Conservation (phyloP, 1,140 invertebrate genomes). For the Drosophila tristis region DNA sequence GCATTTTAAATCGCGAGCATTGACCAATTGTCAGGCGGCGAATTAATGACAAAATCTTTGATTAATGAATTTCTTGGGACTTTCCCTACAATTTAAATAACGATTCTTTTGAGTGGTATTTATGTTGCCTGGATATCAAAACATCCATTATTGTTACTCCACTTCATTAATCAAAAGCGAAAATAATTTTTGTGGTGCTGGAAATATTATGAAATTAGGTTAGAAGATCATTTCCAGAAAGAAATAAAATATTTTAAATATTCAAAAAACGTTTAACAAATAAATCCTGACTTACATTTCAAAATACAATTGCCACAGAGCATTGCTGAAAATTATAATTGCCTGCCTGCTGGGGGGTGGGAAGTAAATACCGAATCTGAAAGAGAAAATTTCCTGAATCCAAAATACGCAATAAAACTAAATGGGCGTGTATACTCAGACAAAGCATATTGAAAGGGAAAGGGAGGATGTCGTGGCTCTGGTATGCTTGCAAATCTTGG, state of each 20-base stretch:
- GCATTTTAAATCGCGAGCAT: conserved; percentile 71
- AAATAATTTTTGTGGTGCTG: conserved; percentile 12
- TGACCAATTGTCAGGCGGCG: conserved; percentile 71
- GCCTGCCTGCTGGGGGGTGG: not conserved
- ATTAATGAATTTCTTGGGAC: conserved; percentile 56
- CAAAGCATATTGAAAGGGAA: not conserved
- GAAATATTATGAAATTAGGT: not conserved
- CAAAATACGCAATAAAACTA: conserved; percentile 67
- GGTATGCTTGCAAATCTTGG: conserved; percentile 61
- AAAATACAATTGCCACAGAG: conserved; percentile 19
- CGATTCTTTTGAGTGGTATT: conserved; percentile 1
- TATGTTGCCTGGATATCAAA: conserved; percentile 5
- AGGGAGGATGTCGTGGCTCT: conserved; percentile 7
- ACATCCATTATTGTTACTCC: conserved; percentile 39
- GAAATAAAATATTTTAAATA: no score
- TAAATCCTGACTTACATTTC: no score
- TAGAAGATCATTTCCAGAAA: no score
- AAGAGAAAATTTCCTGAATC: conserved; percentile 34
- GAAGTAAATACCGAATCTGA: no score
- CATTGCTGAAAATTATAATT: conserved; percentile 18
- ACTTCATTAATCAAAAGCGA: conserved; percentile 54
- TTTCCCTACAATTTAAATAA: conserved; percentile 6
- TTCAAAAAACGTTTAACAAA: not conserved
- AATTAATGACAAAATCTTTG: conserved; percentile 66
- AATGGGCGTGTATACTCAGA: conserved; percentile 49